Conservation (phyloP, 2,113 vertebrate genomes). For the Microtus pennsylvanicus region DNA sequence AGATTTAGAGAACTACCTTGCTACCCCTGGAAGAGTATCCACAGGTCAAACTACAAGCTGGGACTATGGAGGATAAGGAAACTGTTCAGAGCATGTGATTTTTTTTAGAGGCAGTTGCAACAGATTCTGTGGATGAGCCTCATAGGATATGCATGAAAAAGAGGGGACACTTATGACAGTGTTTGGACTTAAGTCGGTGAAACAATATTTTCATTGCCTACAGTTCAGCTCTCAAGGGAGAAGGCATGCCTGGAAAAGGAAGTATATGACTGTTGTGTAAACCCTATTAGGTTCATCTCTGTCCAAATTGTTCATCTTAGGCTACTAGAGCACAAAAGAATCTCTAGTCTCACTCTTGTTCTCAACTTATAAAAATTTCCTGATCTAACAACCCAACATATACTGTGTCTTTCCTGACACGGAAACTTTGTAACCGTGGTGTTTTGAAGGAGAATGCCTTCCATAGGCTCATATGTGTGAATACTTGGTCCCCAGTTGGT, state of each 20-base stretch:
- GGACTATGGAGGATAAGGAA: not conserved
- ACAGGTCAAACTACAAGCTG: too few relatives aligned
- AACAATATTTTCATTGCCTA: not conserved
- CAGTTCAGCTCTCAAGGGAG: not conserved
- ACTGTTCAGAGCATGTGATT: not conserved
- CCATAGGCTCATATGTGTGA: not conserved
- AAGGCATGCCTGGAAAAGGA: not conserved
- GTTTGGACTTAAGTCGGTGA: not conserved
- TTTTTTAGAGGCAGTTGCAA: not conserved
- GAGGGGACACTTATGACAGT: not conserved
- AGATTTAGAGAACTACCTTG: fast-evolving
- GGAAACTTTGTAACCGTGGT: not conserved
- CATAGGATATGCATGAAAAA: too few relatives aligned
- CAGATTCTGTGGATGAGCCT: not conserved
- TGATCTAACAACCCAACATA: not conserved
- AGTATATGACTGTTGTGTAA: not conserved
- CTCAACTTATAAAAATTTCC: not conserved
- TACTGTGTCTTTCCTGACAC: not conserved
- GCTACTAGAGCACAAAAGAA: not conserved
- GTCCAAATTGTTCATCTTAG: not conserved
- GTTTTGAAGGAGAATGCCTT: not conserved
- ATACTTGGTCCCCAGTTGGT: not conserved
- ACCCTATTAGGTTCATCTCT: not conserved
- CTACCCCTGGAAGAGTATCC: fast-evolving
- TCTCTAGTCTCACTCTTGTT: not conserved